Base-by-base conservation (phyloP, 2,888 invertebrate species). In the Lasioglossum marginatum region DNA sequence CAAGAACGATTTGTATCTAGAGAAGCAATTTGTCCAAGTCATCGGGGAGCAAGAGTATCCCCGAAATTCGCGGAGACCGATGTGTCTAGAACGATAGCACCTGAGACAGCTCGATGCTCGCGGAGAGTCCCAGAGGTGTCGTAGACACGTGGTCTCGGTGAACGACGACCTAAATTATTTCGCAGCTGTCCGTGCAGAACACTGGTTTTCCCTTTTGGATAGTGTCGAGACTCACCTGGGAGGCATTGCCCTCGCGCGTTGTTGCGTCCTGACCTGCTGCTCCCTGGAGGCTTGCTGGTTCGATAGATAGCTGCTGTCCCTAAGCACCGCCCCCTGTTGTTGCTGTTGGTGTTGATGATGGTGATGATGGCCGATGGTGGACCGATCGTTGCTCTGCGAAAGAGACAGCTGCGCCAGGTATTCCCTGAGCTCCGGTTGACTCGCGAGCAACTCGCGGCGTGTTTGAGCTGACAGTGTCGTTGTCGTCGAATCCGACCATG, bases 401-500 rank as follows among this genome's bases (percentile, higher is more conserved):
- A 93, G 87, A n/a, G 92, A 90, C 71, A 93, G 91, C 80, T 92
- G 93, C 10, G 92, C 91, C 45, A 94, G 89, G 83, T 94, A 94
- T 73, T 94, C 94, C 66, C 93, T 88, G 4, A 94, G 91, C 74
- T 94, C 94, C 5, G 93, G 92, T 73, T 93, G 94, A 76, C 92
- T 94, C 40, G 92, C 91, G 78, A 93, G 76, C 14, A 93, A 85
- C 37, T 95, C 93, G 48, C 93, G 93, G 66, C 94, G 93, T 34
- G 91, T 84, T 57, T 92, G 93, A 4, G 68, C 73, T 48, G 14
- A 77, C 6, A 79, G 68, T 19, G 78, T 37, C 19, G 74, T 14
- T n/a, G 88, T 57, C 77, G 82, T 71, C 2, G 94, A 92, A 66
- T 95, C 94, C 45, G 95, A 93, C 95, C 95, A 95, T 0, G 95